Base-by-base conservation (phyloP, 2,888 invertebrate genomes). In the Phorcus lineatus region DNA sequence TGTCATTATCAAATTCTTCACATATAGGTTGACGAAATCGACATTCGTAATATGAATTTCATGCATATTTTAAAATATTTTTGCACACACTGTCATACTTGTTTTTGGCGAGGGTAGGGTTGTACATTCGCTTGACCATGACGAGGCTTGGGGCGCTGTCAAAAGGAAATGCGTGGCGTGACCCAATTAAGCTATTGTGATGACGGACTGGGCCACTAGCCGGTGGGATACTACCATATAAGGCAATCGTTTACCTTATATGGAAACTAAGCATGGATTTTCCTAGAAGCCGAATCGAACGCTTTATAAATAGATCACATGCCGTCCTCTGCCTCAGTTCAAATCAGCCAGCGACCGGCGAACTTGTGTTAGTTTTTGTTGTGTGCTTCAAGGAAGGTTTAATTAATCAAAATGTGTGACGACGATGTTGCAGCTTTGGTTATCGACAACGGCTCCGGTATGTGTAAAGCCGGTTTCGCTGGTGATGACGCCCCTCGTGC, bases 401-500 rank as follows among this genome's bases (percentile, higher is more conserved):
- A 62, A 62, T 24, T 62, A 62, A 62, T 62, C 62, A 62, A 62
- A 62, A 62, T 62, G 62, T 62, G 62, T 62, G 62, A 62, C 62
- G 70, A 74, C 28, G 47, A 74, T 74, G 70, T 74, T 74, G 40
- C 36, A 31, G 74, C 74, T 40, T 52, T 74, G 40, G 74, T 74
- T 52, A 52, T 74, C 47, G 74, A 74, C 52, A 74, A 74, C 52
- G 74, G 74, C 24, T 74, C 74, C 24, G 74, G 74, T 24, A 74
- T 74, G 74, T 47, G 47, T 24, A 74, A 74, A 52, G 74, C 52
- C n/a, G 74, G 74, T 19, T 74, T 74, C 52, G 74, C 74, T 52
- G 74, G 74, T 40, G 74, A 74, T 16, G 74, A 74, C 24, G 47
- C 74, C 52, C 74, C 74, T 4, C 11, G 74, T 22, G 74, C 52